Evolutionary conservation across 2,888 invertebrate species (phyloP), one percentile per base, ranked within the genome.

Genomic region (Cylindroiulus punctatus): DNA sequence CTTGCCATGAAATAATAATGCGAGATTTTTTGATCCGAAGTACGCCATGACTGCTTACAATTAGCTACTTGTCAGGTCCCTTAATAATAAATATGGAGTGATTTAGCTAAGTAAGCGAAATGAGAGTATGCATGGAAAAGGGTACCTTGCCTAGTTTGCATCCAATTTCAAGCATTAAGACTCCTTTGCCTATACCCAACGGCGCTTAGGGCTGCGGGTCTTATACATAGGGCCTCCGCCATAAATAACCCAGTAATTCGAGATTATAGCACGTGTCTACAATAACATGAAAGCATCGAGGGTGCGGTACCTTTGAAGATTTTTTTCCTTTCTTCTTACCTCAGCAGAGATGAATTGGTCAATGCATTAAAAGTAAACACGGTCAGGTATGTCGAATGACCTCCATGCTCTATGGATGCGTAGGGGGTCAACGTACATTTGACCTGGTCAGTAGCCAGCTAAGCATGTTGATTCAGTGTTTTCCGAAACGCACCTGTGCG

Each of bases 361-460:
- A 65, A 65, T 65, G 65, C 65, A 65, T 65, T 65, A 65, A 65
- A 65, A 65, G 65, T 65, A 65, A 65, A 65, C 65, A 65, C 22
- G 65, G 22, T 65, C 65, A 65, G 65, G 65, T 65, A 65, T 65
- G 65, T 8, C 65, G 65, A 65, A 65, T 65, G 65, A 65, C 65
- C 65, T 65, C 65, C 65, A 65, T 65, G 65, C 65, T 26, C 65
- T 65, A 65, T 65, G 65, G 65, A 65, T 65, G 65, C 65, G 65
- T 65, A 65, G 65, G 65, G 65, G 65, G 65, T 65, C 65, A 65
- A 65, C 26, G 65, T 65, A 65, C 65, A 65, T 65, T 65, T 65
- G 65, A 65, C 65, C 65, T 65, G 65, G 65, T 65, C 65, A 65
- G 65, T 65, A 65, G 65, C 65, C 65, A 65, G 26, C 65, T 65